phyloP scores from a whole-genome alignment of 2,888 invertebrate genomes.

The Tenthredo amoena region DNA sequence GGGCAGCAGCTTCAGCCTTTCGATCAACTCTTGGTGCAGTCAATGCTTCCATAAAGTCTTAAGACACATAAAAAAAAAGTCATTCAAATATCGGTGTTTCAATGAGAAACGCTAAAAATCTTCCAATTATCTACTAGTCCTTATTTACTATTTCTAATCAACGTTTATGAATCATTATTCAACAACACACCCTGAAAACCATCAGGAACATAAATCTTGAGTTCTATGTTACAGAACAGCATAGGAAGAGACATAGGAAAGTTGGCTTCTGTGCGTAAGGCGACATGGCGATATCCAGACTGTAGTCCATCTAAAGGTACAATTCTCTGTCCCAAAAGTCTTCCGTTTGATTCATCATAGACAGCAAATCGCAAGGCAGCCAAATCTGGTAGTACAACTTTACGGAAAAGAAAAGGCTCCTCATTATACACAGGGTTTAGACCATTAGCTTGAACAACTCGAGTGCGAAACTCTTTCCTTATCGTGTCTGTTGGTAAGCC shows the following conservation, averaged over 20 bases:
- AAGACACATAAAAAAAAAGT: slow-evolving; percentile 54
- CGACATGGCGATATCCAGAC: slow-evolving; percentile 98
- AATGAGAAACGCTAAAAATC: neutral
- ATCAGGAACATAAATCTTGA: slow-evolving; percentile 99
- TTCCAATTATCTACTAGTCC: neutral
- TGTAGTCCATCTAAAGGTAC: slow-evolving; percentile 98
- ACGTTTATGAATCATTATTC: neutral
- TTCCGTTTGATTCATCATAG: slow-evolving; percentile 96
- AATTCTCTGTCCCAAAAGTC: slow-evolving; percentile 97
- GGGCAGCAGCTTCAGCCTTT: slow-evolving; percentile 71
- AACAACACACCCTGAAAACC: slow-evolving; percentile 91
- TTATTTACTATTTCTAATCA: neutral
- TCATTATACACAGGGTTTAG: slow-evolving; percentile 99
- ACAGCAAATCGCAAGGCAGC: slow-evolving; percentile 99
- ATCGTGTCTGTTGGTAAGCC: slow-evolving; percentile 98
- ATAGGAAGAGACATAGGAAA: slow-evolving; percentile 99
- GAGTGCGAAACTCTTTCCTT: slow-evolving; percentile 97
- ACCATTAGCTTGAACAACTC: slow-evolving; percentile 98
- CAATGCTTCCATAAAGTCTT: slow-evolving; percentile 98
- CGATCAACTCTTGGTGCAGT: slow-evolving; percentile 91
- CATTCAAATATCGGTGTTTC: slow-evolving; percentile 16
- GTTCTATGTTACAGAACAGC: slow-evolving; percentile 99
- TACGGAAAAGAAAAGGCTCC: slow-evolving; percentile 98
- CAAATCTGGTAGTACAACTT: slow-evolving; percentile 98
- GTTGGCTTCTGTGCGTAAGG: slow-evolving; percentile 98